Percentiles rank a stretch among this genome's conserved stretches.
phyloP scores from a whole-genome alignment of 2,113 vertebrate species.

The human (Homo sapiens) region DNA sequence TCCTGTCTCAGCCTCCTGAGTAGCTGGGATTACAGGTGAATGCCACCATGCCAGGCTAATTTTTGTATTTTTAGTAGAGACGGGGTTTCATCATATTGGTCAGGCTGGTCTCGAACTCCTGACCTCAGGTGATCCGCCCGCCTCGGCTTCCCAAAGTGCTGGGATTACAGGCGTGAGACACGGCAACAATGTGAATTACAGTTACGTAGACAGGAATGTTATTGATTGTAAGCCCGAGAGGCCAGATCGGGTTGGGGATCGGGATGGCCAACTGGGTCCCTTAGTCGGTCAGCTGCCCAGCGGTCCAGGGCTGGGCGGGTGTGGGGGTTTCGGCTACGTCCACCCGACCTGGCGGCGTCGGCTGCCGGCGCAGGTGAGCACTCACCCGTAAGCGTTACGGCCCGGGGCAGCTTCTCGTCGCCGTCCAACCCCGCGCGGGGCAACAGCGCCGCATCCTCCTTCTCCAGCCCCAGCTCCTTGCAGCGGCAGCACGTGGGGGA shows the following conservation, averaged over 20 bases:
- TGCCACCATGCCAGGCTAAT: too few species aligned
- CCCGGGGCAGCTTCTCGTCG: slow-evolving; percentile 20
- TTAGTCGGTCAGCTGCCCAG: background rate
- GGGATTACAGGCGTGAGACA: too few species aligned
- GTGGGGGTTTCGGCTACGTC: background rate
- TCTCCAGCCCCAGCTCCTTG: background rate
- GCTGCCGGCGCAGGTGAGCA: background rate
- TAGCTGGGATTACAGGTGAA: too few species aligned
- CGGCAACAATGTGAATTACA: background rate
- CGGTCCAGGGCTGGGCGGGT: background rate
- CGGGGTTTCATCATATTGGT: too few species aligned
- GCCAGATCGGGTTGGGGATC: background rate
- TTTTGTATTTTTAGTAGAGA: too few species aligned
- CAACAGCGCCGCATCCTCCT: background rate
- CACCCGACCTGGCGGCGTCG: background rate
- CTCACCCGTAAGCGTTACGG: slow-evolving; percentile 45
- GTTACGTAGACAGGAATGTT: background rate
- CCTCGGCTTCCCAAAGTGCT: too few species aligned
- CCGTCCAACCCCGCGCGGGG: background rate
- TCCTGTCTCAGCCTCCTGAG: too few species aligned
- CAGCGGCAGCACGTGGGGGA: background rate
- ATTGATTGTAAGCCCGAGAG: background rate
- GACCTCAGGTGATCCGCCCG: too few species aligned
- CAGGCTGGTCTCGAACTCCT: too few species aligned
- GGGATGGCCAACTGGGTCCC: background rate